Conservation (phyloP, 2,113 vertebrate genomes). For the Ornithorhynchus anatinus region DNA sequence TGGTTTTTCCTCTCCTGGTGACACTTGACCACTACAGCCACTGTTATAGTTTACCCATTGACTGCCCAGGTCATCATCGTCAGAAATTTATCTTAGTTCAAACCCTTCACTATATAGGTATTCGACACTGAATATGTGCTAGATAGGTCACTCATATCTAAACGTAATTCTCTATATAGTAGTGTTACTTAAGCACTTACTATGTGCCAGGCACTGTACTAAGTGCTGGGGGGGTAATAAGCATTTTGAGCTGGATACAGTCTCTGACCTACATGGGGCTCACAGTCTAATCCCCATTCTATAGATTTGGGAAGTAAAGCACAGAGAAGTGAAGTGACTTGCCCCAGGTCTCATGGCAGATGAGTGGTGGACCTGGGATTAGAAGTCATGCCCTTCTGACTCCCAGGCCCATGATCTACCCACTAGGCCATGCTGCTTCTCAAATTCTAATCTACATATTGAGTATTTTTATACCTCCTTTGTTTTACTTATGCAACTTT, state of each 20-base stretch:
- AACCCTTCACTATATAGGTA: conserved; percentile 36
- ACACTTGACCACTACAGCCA: neutral
- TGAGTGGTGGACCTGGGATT: no score
- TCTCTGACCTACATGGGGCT: neutral
- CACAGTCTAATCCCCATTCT: neutral
- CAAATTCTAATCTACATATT: no score
- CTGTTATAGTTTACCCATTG: conserved; percentile 2
- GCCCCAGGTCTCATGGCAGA: conserved; percentile 14
- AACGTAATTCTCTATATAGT: conserved; percentile 24
- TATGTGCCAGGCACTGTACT: conserved; percentile 14
- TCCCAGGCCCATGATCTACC: no score
- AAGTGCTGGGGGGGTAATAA: neutral
- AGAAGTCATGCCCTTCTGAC: no score
- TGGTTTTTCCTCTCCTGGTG: conserved; percentile 21
- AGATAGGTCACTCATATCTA: conserved; percentile 43
- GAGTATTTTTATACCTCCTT: no score
- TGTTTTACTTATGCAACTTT: no score
- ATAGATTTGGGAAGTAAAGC: neutral
- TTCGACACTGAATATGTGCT: conserved; percentile 40
- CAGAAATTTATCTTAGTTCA: conserved; percentile 29
- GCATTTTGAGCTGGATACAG: neutral
- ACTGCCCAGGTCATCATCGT: conserved; percentile 27
- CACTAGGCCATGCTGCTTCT: no score
- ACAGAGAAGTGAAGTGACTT: neutral
- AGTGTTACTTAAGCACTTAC: conserved; percentile 19